Conservation (phyloP, 2,888 invertebrate genomes). For the Charanyca ferruginea region DNA sequence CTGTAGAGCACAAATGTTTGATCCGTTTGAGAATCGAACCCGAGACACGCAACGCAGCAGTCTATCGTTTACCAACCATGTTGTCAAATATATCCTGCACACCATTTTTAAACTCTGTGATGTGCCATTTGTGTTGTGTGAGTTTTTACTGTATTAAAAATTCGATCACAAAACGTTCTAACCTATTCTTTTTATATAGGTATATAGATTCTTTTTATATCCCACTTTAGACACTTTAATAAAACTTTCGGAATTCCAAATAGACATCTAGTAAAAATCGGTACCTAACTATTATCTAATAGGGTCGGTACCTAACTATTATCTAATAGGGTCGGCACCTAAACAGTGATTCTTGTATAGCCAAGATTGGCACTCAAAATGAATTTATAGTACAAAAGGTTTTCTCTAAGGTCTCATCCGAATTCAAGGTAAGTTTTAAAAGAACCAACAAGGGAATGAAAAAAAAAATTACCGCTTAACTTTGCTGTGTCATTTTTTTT, state of each 20-base stretch:
- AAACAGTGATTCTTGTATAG: slow-evolving; percentile 54
- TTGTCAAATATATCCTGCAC: too few species aligned
- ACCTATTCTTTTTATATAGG: too few species aligned
- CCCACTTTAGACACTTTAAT: not conserved
- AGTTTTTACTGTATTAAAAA: not conserved
- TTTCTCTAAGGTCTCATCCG: slow-evolving; percentile 67
- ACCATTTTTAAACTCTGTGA: too few species aligned
- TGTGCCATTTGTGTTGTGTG: too few species aligned
- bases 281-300: slow-evolving; percentile 34
- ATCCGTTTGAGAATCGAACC: too few species aligned
- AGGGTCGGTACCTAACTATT: slow-evolving; percentile 28
- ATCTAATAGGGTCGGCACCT: slow-evolving; percentile 43
- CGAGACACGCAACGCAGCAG: too few species aligned
- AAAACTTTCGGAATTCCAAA: slow-evolving; percentile 7
- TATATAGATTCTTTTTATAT: not conserved
- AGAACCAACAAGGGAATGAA: slow-evolving; percentile 19
- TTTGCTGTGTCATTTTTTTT: slow-evolving; percentile 55
- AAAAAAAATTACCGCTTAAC: slow-evolving; percentile 61
- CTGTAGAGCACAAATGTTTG: too few species aligned
- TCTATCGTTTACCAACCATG: too few species aligned
- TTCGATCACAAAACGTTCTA: not conserved
- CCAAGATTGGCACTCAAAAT: slow-evolving; percentile 74
- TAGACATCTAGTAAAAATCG: slow-evolving; percentile 9
- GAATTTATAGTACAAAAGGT: slow-evolving; percentile 81
- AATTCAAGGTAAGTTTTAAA: slow-evolving; percentile 56